A percentile compares a stretch with the other conserved stretches of the same genome.
Conservation (phyloP, 2,888 invertebrate species). For the Euphydryas editha region DNA sequence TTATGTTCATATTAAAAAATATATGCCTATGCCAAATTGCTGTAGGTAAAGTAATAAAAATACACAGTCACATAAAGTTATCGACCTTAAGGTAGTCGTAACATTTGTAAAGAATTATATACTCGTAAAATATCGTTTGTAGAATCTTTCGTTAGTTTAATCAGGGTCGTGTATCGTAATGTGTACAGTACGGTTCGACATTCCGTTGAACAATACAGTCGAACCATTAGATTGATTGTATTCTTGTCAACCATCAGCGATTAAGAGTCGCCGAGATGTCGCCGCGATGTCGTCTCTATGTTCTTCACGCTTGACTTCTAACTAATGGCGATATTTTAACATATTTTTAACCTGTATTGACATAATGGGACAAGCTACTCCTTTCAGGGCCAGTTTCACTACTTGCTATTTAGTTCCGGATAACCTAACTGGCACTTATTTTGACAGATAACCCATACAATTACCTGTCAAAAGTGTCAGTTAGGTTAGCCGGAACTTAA, state of each 20-base stretch:
- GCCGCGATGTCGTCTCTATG: background rate
- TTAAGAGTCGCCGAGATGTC: conserved; percentile 45
- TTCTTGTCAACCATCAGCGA: conserved; percentile 32
- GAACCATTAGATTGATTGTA: conserved; percentile 30
- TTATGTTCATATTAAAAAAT: too few relatives aligned
- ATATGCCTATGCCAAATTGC: too few relatives aligned
- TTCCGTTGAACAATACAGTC: conserved; percentile 28
- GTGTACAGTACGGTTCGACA: conserved; percentile 22
- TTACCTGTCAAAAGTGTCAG: too few relatives aligned
- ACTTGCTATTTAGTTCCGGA: too few relatives aligned
- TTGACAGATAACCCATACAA: too few relatives aligned
- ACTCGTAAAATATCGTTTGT: background rate
- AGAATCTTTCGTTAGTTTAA: conserved; percentile 12
- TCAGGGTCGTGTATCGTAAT: conserved; percentile 22
- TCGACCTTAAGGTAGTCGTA: too few relatives aligned
- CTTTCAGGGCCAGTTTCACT: too few relatives aligned
- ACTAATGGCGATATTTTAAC: conserved; percentile 11
- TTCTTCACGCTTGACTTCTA: conserved; percentile 12
- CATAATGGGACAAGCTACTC: background rate
- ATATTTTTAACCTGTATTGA: background rate
- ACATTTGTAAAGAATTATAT: background rate
- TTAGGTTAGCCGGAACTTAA: too few relatives aligned
- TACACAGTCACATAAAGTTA: too few relatives aligned
- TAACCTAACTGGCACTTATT: too few relatives aligned
- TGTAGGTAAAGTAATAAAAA: too few relatives aligned